Evolutionary conservation across 2,113 vertebrate species (phyloP).

Genomic region (Plecturocebus donacophilus): DNA sequence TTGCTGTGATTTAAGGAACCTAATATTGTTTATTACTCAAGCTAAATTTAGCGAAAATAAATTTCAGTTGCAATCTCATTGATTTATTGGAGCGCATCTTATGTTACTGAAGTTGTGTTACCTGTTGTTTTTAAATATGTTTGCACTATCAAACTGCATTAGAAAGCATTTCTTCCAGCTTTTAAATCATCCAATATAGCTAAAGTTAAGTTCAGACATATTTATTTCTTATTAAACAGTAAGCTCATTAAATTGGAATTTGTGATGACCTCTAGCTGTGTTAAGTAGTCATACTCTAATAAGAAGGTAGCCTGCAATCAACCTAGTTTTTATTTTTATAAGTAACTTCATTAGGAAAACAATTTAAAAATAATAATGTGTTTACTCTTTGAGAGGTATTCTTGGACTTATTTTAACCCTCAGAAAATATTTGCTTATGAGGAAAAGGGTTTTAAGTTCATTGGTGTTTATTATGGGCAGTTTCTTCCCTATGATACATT

Average conservation of each 20-base stretch:
- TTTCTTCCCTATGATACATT: not conserved
- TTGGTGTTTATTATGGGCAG: not conserved
- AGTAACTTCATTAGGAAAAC: not conserved
- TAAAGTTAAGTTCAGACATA: not conserved
- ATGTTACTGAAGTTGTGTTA: not conserved
- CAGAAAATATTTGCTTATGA: constrained; percentile 7
- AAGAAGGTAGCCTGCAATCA: not conserved
- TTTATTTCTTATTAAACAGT: not conserved
- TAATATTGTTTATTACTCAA: constrained; percentile 60
- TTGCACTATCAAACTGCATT: not conserved
- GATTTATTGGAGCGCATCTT: not conserved
- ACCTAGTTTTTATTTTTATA: not conserved
- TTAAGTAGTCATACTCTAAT: not conserved
- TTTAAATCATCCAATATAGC: not conserved
- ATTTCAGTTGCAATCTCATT: not conserved
- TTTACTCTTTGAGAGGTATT: not conserved
- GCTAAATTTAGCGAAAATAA: constrained; percentile 57
- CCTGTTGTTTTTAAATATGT: not conserved
- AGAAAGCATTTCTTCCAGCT: not conserved
- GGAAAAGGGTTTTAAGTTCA: not conserved
- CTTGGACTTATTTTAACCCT: not conserved
- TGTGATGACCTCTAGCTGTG: not conserved
- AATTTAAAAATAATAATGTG: constrained; percentile 19
- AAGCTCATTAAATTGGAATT: constrained; percentile 15
- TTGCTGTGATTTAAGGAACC: constrained; percentile 60